These are phyloP conservation scores for Eupsilia transversa DNA, from an alignment of 2,888 invertebrate genomes.

Conservation along the genomic window DNA sequence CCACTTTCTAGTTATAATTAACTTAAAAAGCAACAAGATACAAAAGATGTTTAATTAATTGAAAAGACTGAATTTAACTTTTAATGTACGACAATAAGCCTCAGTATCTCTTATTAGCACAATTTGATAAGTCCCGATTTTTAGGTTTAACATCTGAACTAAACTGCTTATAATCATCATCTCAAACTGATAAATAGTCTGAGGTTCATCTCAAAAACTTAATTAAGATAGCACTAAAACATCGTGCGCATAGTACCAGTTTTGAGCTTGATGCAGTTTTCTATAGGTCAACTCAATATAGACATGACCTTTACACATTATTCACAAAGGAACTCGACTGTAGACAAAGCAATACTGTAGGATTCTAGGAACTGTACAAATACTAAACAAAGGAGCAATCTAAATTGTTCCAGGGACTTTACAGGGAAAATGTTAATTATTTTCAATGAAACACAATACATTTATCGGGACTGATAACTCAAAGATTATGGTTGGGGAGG, in stretches of 20 bases:
- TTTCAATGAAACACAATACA: constrained; percentile 10
- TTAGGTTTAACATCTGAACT: constrained; percentile 4
- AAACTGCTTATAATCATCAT: constrained; percentile 21
- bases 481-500: constrained; percentile 10
- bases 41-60: constrained; percentile 70
- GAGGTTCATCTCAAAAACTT: constrained; percentile 2
- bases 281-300: constrained; percentile 21
- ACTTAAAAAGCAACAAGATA: constrained; percentile 74
- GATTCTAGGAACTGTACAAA: constrained; percentile 13
- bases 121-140: constrained; percentile 27
- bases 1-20: constrained; percentile 73
- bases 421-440: constrained; percentile 15
- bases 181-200: constrained; percentile 4
- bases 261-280: constrained; percentile 30
- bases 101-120: constrained; percentile 42
- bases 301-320: constrained; percentile 27
- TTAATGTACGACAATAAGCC: constrained; percentile 55
- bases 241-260: constrained; percentile 1
- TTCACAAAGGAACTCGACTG: constrained; percentile 4
- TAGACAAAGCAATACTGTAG: constrained; percentile 7
- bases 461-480: constrained; percentile 17
- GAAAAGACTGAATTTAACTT: constrained; percentile 20
- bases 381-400: background rate
- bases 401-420: constrained; percentile 7
- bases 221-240: background rate